A percentile compares a stretch with the other conserved stretches of the same genome.
Evolutionary conservation across 30 jellyfish, hydroid and myxozoan species (phyloP).

Genomic region (Aurelia sp.): DNA sequence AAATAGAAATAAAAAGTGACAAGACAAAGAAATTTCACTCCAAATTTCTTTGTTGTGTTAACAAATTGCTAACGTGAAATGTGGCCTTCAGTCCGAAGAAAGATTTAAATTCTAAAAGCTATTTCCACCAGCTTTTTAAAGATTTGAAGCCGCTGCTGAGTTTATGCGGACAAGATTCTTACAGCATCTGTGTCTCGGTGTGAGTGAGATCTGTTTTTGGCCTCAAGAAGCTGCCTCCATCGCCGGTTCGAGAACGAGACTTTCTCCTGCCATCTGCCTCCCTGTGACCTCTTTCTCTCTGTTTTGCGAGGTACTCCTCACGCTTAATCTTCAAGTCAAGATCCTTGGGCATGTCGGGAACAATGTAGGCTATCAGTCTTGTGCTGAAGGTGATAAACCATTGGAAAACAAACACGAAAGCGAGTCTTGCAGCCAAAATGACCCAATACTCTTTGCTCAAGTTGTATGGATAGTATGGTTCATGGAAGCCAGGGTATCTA

Average conservation of each 20-base stretch:
- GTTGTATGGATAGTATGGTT: slow-evolving; percentile 59
- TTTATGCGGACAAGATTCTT: not conserved
- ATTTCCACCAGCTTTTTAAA: no score
- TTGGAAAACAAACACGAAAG: slow-evolving; percentile 95
- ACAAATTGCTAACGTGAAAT: no score
- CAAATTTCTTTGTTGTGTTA: no score
- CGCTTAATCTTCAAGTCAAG: slow-evolving; percentile 93
- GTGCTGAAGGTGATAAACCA: slow-evolving; percentile 81
- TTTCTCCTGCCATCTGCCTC: slow-evolving; percentile 84
- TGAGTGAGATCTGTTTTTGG: slow-evolving; percentile 42
- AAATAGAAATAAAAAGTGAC: no score
- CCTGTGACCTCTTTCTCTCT: slow-evolving; percentile 72
- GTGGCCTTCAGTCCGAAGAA: no score
- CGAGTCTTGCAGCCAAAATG: slow-evolving; percentile 84
- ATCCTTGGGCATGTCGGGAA: slow-evolving; percentile 95
- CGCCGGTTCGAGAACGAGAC: slow-evolving; percentile 54
- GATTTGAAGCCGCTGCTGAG: no score
- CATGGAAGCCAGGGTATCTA: slow-evolving; percentile 98
- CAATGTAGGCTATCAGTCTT: slow-evolving; percentile 70
- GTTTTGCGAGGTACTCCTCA: slow-evolving; percentile 81
- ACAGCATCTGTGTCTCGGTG: slow-evolving; percentile 70
- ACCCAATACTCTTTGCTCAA: slow-evolving; percentile 83
- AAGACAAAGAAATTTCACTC: no score
- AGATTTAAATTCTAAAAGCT: no score
- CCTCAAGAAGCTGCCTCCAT: slow-evolving; percentile 6